These are phyloP conservation scores for Brachirus orientalis DNA, from an alignment of 2,113 vertebrate species.

Conservation along the genomic window DNA sequence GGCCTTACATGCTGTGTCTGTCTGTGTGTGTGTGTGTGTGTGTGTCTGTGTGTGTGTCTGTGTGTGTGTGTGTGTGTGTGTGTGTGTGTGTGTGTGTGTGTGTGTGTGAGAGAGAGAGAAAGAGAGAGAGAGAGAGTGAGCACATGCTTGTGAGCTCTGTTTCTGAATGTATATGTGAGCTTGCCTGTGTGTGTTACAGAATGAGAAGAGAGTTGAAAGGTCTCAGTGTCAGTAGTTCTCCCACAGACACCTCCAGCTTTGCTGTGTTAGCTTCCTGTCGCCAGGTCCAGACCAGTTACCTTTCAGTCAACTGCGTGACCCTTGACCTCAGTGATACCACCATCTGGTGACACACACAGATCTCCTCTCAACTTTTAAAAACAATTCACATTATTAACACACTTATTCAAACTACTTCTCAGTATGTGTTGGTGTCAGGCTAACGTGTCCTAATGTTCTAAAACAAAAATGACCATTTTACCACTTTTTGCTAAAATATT, in stretches of 20 bases:
- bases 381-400: background rate
- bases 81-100: conserved; percentile 7
- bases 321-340: conserved; percentile 36
- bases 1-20: conserved; percentile 5
- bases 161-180: conserved; percentile 45
- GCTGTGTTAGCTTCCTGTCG: conserved; percentile 69
- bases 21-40: background rate
- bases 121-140: no score
- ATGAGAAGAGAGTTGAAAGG: conserved; percentile 64
- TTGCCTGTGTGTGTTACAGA: conserved; percentile 41
- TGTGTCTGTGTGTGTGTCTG: conserved; percentile 11
- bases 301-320: conserved; percentile 53
- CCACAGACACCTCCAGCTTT: conserved; percentile 58
- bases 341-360: background rate
- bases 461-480: background rate
- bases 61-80: background rate
- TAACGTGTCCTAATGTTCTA: background rate
- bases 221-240: conserved; percentile 67
- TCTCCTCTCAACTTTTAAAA: conserved; percentile 1
- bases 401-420: background rate
- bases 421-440: background rate
- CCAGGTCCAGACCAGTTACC: conserved; percentile 60
- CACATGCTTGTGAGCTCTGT: conserved; percentile 35
- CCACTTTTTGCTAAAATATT: background rate
- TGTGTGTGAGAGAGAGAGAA: no score